Base-by-base conservation (phyloP, 2,888 invertebrate species). In the Calliphora vomitoria region DNA sequence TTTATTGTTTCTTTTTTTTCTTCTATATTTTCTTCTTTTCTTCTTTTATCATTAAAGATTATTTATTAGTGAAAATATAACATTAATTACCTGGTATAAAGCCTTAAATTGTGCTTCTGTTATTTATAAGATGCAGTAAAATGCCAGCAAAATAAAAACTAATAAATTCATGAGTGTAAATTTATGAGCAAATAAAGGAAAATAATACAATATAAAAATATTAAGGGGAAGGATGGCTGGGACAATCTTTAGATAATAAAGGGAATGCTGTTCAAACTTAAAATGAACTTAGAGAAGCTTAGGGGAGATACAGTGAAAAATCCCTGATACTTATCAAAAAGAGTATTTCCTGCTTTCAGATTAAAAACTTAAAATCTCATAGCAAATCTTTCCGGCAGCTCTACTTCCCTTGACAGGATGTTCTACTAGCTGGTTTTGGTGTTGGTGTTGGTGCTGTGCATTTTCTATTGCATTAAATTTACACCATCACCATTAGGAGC, bases 41-140 rank as follows among this genome's bases (percentile, higher is more conserved):
- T 66, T 68, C n/a, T n/a, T 81, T 71, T 82, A 66, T 82, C 74
- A 82, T 85, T 82, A 85, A 85, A 88, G 81, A 86, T 88, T 79
- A 89, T 88, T 89, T 89, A 89, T 82, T 88, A 88, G 87, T 81
- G 82, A 88, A 88, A 89, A 89, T 89, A 89, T 87, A 85, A 85
- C 86, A 86, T 89, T 88, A 88, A 88, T 88, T 88, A 88, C 75
- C 85, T 75, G 68, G 74, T n/a, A 47, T 69, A 68, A 66, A 68
- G 81, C 15, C 78, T 83, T 76, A 82, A 69, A 78, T 47, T 78
- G 64, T 66, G 87, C 76, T 82, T 82, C 76, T 82, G 79, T 74
- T 71, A 85, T 69, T 75, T 68, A 64, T 62, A 78, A 85, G 84
- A 74, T 55, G 74, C 66, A 78, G 53, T 31, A 72, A 66, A 74